Base-by-base conservation (phyloP, 2,113 vertebrate species). In the Hippoglossus stenolepis region DNA sequence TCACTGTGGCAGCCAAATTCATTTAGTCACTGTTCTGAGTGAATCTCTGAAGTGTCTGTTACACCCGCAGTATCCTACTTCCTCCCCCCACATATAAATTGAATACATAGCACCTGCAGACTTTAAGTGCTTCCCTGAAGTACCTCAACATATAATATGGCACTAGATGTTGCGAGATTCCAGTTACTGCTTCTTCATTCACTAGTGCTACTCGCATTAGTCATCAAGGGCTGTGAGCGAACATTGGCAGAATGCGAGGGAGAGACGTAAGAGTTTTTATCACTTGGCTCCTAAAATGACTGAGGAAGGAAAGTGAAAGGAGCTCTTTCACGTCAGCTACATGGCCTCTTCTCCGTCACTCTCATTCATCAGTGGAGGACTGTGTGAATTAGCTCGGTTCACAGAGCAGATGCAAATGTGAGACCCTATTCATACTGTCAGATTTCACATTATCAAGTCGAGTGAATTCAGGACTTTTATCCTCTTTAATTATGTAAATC, bases 401-500 rank as follows among this genome's bases (percentile, higher is more conserved):
- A 79, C 66, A 65, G 82, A 87, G 88, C 79, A 79, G 84, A 84
- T 85, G 87, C 85, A 86, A 80, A 89, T 79, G 89, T 64, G 78
- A 87, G 75, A 71, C 85, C 23, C 81, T 83, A 70, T 78, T 83
- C 81, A 80, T 53, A 68, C 11, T 17, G 56, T 78, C 68, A 77
- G 72, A 78, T 89, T 85, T 88, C 75, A 67, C 61, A 82, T 85
- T 65, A 90, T 80, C 68, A 71, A 90, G 82, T 79, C 11, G 54
- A 89, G 79, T 82, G 81, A 92, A 91, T 92, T 90, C 74, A 69
- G 69, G 81, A 89, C 84, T 91, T 92, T 91, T 87, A 92, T 91
- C 90, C 87, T 60, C 80, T 91, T 89, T 91, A 90, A 90, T 93
- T 93, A 93, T 92, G 91, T 61, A 91, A 92, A 94, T 91, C 74